Evolutionary conservation across 2,888 invertebrate genomes (phyloP), one percentile per base, ranked within the genome.

Genomic region (Limnephilus lunatus): DNA sequence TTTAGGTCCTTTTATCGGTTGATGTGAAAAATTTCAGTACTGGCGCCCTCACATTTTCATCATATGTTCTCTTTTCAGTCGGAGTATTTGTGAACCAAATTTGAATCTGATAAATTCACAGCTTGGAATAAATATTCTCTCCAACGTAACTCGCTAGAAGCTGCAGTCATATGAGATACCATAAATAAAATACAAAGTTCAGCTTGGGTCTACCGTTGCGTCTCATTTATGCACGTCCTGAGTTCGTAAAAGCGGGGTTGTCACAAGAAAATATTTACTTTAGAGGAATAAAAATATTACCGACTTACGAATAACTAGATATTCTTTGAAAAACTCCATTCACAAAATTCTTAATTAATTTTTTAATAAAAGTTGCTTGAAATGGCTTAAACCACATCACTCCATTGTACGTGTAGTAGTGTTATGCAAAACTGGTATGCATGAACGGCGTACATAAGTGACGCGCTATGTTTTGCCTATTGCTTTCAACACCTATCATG

Each of bases 151-250:
- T 19, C 31, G 83, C 68, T 15, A 19, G 25, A 32, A 15, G 35
- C 35, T 83, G 83, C 83, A 83, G 19, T 83, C 39, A 83, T 83
- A 35, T 25, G 35, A 32, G 83, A 83, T 83, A 19, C 35, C 35
- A 15, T 35, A 83, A 83, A 83, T 83, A 83, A 83, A 83, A 83
- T 83, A 83, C 83, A 83, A 83, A 83, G 35, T 83, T 35, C 32
- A 32, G 83, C 14, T 35, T 83, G 32, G 83, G 25, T 83, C 35
- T 83, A 35, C 15, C 35, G 25, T 83, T 3, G 35, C 35, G 35
- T 25, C 83, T 32, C 83, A 39, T 32, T 83, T 35, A 25, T 83
- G 19, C 32, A 83, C 19, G 68, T 68, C 32, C 83, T 35, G 35
- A 15, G 25, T 32, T 83, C 25, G 35, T n/a, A 35, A n/a, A 25